Evolutionary conservation across 2,797 vertebrate genomes (phyloP).

Genomic region (Labeo calbasu): DNA sequence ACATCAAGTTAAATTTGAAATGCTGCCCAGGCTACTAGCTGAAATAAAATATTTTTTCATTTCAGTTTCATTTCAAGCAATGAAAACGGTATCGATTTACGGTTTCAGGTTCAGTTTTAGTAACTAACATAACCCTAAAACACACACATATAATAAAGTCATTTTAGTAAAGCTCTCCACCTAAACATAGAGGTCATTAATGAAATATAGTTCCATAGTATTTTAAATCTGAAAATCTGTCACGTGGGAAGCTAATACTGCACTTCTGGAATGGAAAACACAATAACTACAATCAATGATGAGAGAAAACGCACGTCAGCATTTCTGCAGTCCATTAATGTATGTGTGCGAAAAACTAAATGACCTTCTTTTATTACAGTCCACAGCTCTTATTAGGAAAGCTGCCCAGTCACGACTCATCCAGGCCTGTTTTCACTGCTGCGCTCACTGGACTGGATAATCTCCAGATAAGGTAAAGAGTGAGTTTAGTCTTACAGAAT

Average conservation of each 20-base stretch:
- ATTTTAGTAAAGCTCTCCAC: background rate
- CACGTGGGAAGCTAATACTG: background rate
- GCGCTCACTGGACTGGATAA: slow-evolving; percentile 55
- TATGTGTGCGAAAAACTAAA: background rate
- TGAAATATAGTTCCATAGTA: background rate
- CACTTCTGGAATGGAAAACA: background rate
- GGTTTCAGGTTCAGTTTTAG: background rate
- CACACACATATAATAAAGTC: background rate
- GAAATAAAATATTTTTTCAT: background rate
- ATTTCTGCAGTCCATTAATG: slow-evolving; percentile 15
- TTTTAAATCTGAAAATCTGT: background rate
- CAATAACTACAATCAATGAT: background rate
- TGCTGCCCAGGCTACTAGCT: background rate
- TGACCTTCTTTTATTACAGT: background rate
- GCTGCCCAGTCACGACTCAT: slow-evolving; percentile 52
- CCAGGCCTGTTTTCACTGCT: slow-evolving; percentile 65
- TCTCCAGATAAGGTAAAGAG: slow-evolving; percentile 64
- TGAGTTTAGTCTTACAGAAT: slow-evolving; percentile 58
- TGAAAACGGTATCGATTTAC: background rate
- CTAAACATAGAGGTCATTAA: background rate
- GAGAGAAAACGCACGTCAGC: slow-evolving; percentile 4
- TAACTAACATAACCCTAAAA: background rate
- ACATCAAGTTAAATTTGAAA: background rate
- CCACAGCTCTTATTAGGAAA: slow-evolving; percentile 46
- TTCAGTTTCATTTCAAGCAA: background rate